Conservation (phyloP, 2,797 vertebrate species). For the Paratrypauchen microcephalus region DNA sequence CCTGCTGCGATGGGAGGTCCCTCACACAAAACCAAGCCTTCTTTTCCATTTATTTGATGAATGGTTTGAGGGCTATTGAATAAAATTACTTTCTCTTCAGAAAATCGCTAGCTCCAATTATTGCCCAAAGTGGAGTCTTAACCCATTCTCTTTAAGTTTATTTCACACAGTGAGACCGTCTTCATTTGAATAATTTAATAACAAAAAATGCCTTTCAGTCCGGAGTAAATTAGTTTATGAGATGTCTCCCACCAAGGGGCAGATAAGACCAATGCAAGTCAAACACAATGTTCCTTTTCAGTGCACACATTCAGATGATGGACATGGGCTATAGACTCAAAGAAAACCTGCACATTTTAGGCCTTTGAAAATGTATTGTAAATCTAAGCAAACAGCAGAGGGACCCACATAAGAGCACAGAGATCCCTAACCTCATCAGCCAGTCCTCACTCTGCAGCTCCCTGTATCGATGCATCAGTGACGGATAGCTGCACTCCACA, state of each 20-base stretch:
- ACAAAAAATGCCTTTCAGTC: conserved; percentile 62
- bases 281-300: conserved; percentile 79
- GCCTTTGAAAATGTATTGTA: conserved; percentile 62
- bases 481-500: conserved; percentile 43
- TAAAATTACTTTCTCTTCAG: conserved; percentile 32
- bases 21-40: neutral
- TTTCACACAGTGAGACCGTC: conserved; percentile 46
- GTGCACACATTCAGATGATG: conserved; percentile 73
- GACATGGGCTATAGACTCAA: conserved; percentile 60
- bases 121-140: conserved; percentile 45
- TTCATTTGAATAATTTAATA: conserved; percentile 73
- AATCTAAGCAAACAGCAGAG: conserved; percentile 63
- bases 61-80: conserved; percentile 31
- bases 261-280: conserved; percentile 76
- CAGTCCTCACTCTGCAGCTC: conserved; percentile 21
- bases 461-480: conserved; percentile 54
- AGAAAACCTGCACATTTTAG: conserved; percentile 53
- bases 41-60: conserved; percentile 7
- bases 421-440: conserved; percentile 54
- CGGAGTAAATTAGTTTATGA: conserved; percentile 67
- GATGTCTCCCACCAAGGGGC: conserved; percentile 66
- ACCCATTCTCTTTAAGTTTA: conserved; percentile 45
- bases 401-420: conserved; percentile 36
- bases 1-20: conserved; percentile 14
- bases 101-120: conserved; percentile 27